A percentile compares a stretch with the other conserved stretches of the same genome.
phyloP scores from a whole-genome alignment of 2,113 vertebrate species.

The Nibea albiflora region DNA sequence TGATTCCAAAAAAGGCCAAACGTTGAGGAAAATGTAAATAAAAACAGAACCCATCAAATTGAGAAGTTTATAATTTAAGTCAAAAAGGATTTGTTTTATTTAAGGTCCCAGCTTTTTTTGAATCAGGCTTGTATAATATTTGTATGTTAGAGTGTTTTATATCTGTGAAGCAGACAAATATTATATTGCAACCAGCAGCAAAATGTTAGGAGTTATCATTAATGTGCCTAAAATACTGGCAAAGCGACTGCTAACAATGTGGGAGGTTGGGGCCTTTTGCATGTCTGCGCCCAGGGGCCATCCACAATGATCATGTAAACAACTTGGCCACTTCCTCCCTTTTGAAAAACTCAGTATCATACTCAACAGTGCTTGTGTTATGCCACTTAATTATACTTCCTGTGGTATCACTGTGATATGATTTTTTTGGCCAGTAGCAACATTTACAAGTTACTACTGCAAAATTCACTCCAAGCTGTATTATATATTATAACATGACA shows the following conservation, averaged over 20 bases:
- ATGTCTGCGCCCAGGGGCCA: not conserved
- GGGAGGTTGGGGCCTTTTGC: not conserved
- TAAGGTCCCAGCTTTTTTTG: no score
- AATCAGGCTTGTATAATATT: not conserved
- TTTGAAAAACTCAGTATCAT: not conserved
- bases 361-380: not conserved
- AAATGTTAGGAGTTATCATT: not conserved
- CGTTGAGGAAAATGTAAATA: no score
- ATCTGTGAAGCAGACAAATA: not conserved
- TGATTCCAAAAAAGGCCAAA: no score
- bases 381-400: slow-evolving; percentile 11
- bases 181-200: not conserved
- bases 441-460: slow-evolving; percentile 7
- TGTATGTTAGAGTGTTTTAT: not conserved
- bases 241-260: not conserved
- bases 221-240: not conserved
- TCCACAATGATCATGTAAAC: slow-evolving; percentile 6
- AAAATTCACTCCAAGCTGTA: slow-evolving; percentile 2
- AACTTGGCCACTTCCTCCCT: not conserved
- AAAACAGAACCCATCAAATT: no score
- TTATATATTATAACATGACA: slow-evolving; percentile 4
- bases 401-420: not conserved
- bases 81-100: no score
- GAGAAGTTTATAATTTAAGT: no score
- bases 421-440: slow-evolving; percentile 7